These are phyloP conservation scores for Liodrosophila aerea DNA, from an alignment of 2,888 invertebrate species.

Conservation along the genomic window DNA sequence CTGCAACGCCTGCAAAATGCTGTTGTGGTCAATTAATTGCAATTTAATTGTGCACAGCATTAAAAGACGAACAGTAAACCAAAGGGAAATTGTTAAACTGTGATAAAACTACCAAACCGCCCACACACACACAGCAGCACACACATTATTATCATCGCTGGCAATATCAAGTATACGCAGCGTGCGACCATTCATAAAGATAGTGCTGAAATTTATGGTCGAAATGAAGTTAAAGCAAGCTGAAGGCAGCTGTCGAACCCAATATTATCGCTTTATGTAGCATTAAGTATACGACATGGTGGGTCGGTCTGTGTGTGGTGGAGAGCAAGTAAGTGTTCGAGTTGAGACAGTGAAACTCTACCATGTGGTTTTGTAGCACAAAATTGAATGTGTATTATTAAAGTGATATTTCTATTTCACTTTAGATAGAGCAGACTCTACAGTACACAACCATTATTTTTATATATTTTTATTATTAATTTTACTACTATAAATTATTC, in stretches of 20 bases:
- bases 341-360: no score
- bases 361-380: no score
- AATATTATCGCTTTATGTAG: constrained; percentile 1
- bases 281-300: no score
- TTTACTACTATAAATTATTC: neutral
- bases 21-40: constrained; percentile 42
- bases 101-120: no score
- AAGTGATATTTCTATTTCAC: no score
- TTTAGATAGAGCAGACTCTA: no score
- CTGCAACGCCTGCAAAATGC: constrained; percentile 5
- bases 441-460: no score
- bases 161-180: constrained; percentile 27
- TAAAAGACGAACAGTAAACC: constrained; percentile 1
- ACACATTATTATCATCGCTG: constrained; percentile 6
- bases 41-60: constrained; percentile 25
- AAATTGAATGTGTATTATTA: no score
- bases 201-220: neutral
- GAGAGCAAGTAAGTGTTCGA: no score
- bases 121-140: neutral
- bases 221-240: neutral
- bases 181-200: constrained; percentile 10
- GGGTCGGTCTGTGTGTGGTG: no score
- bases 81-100: neutral
- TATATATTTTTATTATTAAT: neutral
- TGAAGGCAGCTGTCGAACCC: neutral